Evolutionary conservation across 2,113 vertebrate genomes (phyloP).

Genomic region (Empidonax alnorum): DNA sequence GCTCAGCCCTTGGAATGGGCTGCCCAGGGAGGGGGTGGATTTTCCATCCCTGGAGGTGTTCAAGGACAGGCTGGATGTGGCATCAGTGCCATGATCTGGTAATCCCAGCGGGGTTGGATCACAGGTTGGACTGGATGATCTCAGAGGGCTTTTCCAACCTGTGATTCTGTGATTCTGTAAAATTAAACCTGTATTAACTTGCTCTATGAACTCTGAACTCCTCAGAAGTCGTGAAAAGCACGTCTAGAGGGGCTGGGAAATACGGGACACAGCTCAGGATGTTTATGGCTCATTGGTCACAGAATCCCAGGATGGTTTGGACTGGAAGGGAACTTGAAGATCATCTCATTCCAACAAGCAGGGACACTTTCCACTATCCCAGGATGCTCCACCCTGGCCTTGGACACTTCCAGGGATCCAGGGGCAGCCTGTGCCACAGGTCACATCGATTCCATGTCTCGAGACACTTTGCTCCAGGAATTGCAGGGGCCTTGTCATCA

Average conservation of each 20-base stretch:
- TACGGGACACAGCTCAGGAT: accelerated
- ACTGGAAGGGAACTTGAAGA: not conserved
- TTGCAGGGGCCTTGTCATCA: not conserved
- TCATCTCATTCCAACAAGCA: not conserved
- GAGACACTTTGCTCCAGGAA: not conserved
- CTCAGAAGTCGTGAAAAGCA: not conserved
- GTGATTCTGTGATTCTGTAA: not conserved
- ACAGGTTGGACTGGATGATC: too few species aligned
- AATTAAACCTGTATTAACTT: not conserved
- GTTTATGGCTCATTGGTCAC: not conserved
- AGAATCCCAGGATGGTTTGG: not conserved
- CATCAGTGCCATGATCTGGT: too few species aligned
- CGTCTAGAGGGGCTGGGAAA: not conserved
- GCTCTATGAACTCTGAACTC: not conserved
- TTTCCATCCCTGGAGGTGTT: too few species aligned
- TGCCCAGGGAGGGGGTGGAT: too few species aligned
- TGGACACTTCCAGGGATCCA: not conserved
- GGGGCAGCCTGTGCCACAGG: not conserved
- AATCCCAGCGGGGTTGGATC: too few species aligned
- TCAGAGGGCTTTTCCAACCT: too few species aligned
- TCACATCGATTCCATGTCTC: not conserved
- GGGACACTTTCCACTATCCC: accelerated
- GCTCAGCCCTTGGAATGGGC: too few species aligned
- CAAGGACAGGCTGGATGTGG: too few species aligned
- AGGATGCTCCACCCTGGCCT: accelerated